These are phyloP conservation scores for Actinernus sp. DNA, from an alignment of 92 coral and sea anemone species.

Conservation along the genomic window DNA sequence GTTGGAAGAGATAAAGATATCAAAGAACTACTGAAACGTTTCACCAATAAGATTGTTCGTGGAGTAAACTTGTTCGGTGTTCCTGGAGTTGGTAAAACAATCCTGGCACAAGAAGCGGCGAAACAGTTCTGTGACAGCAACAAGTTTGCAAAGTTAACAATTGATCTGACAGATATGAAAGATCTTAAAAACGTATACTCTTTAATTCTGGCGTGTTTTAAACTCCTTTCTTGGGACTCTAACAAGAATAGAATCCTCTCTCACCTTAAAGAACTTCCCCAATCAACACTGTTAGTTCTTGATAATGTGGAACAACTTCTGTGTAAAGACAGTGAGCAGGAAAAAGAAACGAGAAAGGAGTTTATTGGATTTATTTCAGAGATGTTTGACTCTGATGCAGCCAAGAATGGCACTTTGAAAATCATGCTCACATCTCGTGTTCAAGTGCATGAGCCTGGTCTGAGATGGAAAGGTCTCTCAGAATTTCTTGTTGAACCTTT, in stretches of 20 bases:
- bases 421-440: conserved; percentile 60
- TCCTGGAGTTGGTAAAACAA: conserved; percentile 83
- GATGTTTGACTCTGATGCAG: conserved; percentile 9
- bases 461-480: conserved; percentile 16
- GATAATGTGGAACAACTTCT: conserved; percentile 75
- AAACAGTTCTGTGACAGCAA: neutral
- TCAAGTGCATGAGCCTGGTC: conserved; percentile 26
- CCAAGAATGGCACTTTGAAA: conserved; percentile 11
- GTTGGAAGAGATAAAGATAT: conserved; percentile 62
- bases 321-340: neutral
- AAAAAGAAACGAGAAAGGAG: neutral
- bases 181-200: conserved; percentile 24
- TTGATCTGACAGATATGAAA: conserved; percentile 54
- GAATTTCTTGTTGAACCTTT: conserved; percentile 33
- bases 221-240: conserved; percentile 1
- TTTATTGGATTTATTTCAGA: conserved; percentile 15
- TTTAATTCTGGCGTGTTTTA: conserved; percentile 3
- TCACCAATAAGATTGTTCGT: conserved; percentile 8
- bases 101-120: conserved; percentile 49
- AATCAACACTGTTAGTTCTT: conserved; percentile 35
- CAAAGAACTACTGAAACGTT: conserved; percentile 11
- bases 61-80: conserved; percentile 67
- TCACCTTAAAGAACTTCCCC: neutral
- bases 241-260: conserved; percentile 9
- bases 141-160: neutral